These are phyloP conservation scores for Mongoloraphidia duomilia DNA, from an alignment of 2,888 invertebrate species.

Conservation along the genomic window DNA sequence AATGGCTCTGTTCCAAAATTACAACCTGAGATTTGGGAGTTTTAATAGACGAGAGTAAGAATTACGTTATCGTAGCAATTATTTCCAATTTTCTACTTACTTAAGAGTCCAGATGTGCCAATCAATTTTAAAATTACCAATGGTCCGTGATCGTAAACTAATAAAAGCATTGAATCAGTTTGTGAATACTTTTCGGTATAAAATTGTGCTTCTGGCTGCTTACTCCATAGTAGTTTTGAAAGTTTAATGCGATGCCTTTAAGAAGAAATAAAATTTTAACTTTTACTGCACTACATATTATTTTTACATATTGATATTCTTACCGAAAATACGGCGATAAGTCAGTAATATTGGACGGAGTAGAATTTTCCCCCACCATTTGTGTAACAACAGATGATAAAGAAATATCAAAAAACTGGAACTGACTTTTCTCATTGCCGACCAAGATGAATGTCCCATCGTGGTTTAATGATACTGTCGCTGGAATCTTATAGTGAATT, in stretches of 20 bases:
- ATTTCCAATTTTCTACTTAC: background rate
- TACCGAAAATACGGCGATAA: slow-evolving; percentile 45
- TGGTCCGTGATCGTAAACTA: slow-evolving; percentile 49
- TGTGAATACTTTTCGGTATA: slow-evolving; percentile 30
- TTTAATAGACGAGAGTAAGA: too few relatives aligned
- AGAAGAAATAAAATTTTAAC: background rate
- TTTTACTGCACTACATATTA: background rate
- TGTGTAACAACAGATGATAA: slow-evolving; percentile 51
- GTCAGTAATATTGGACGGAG: slow-evolving; percentile 46
- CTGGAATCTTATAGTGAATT: slow-evolving; percentile 37
- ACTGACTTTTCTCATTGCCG: slow-evolving; percentile 54
- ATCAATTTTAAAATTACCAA: slow-evolving; percentile 38
- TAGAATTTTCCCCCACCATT: slow-evolving; percentile 48
- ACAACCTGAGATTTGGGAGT: too few relatives aligned
- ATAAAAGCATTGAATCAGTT: slow-evolving; percentile 37
- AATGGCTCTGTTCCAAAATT: too few relatives aligned
- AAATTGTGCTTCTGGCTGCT: slow-evolving; percentile 32
- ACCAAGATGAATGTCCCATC: slow-evolving; percentile 52
- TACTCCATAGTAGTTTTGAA: slow-evolving; percentile 41
- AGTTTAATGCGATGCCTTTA: slow-evolving; percentile 38
- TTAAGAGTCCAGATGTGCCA: slow-evolving; percentile 31
- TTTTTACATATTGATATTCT: slow-evolving; percentile 1
- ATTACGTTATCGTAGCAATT: background rate
- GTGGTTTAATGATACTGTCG: slow-evolving; percentile 55
- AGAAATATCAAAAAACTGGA: slow-evolving; percentile 63